Conservation (phyloP, 2,888 invertebrate species). For the Pristionchus maxplancki region DNA sequence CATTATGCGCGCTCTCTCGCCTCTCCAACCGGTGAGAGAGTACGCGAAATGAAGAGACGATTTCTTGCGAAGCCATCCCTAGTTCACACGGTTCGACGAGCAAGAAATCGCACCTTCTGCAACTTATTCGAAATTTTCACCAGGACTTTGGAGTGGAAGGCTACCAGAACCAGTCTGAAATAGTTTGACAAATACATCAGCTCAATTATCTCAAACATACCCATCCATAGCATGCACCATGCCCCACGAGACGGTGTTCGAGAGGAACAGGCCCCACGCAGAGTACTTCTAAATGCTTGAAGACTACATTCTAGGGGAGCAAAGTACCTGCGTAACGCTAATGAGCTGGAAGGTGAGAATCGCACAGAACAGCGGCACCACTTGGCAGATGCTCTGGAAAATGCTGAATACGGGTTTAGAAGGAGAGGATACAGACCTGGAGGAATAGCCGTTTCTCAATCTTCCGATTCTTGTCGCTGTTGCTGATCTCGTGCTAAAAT, state of each 20-base stretch:
- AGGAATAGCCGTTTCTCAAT: not conserved
- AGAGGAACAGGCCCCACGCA: constrained; percentile 20
- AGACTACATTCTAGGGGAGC: not conserved
- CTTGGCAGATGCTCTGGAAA: constrained; percentile 23
- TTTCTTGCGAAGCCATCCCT: too few relatives aligned
- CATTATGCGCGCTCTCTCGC: too few relatives aligned
- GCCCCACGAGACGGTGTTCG: constrained; percentile 5
- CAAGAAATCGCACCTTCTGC: too few relatives aligned
- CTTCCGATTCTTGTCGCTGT: not conserved
- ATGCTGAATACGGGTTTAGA: not conserved
- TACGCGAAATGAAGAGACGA: too few relatives aligned
- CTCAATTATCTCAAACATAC: not conserved
- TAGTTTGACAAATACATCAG: not conserved
- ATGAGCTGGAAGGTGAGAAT: constrained; percentile 2
- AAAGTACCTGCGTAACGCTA: not conserved
- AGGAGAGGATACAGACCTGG: not conserved
- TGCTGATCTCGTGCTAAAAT: not conserved
- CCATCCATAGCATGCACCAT: constrained; percentile 9
- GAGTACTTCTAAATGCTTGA: not conserved
- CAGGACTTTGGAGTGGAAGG: not conserved
- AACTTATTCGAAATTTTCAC: not conserved
- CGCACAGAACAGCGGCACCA: not conserved
- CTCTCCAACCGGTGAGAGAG: too few relatives aligned
- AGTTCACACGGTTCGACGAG: too few relatives aligned
- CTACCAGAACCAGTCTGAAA: not conserved